phyloP scores from a whole-genome alignment of 2,113 vertebrate genomes.

The Gobiocypris rarus region DNA sequence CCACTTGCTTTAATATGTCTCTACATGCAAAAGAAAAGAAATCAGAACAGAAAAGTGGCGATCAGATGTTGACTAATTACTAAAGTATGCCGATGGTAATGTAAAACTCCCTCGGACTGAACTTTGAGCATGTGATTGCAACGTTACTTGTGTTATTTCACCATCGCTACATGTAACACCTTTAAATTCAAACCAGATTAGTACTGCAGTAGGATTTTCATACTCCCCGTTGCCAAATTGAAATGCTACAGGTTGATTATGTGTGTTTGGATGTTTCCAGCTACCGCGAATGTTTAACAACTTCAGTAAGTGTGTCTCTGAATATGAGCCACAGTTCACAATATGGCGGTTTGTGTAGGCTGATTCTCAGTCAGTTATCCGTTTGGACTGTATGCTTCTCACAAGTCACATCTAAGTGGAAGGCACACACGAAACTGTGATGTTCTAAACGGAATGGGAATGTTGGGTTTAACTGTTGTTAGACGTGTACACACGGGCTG shows the following conservation, averaged over 20 bases:
- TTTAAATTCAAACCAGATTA: background rate
- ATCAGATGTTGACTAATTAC: background rate
- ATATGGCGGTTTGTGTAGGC: constrained; percentile 55
- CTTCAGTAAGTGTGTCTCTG: constrained; percentile 12
- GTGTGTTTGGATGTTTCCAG: background rate
- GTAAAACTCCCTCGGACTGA: constrained; percentile 18
- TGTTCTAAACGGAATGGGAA: background rate
- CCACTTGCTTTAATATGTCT: background rate
- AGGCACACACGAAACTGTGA: background rate
- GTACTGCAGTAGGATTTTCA: background rate
- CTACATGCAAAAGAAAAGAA: background rate
- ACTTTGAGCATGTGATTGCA: constrained; percentile 23
- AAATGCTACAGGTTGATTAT: constrained; percentile 35
- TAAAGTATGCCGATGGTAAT: background rate
- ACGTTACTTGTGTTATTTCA: constrained; percentile 8
- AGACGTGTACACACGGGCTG: background rate
- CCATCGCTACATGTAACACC: constrained; percentile 1
- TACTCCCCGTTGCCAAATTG: background rate
- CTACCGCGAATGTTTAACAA: background rate
- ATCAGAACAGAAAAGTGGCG: background rate
- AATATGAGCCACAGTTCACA: constrained; percentile 10
- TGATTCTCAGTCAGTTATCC: constrained; percentile 36
- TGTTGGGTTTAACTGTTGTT: background rate
- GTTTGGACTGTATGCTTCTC: constrained; percentile 27
- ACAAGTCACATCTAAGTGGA: background rate